Evolutionary conservation across 2,888 invertebrate genomes (phyloP).

Genomic region (Synanthedon vespiformis): DNA sequence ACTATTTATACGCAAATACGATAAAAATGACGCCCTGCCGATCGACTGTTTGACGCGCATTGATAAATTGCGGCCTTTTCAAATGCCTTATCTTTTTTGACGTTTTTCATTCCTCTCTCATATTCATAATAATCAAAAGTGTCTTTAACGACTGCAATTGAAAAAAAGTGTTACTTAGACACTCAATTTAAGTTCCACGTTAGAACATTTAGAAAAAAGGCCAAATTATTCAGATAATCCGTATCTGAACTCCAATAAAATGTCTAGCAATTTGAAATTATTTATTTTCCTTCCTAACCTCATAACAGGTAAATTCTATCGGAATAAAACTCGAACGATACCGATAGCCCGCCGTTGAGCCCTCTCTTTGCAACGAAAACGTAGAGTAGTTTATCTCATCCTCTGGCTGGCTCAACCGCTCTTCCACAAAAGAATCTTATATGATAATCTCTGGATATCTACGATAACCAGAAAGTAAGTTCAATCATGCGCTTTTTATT

Average conservation of each 20-base stretch:
- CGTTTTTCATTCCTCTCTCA: conserved; percentile 31
- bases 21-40: conserved; percentile 66
- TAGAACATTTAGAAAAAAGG: too few relatives aligned
- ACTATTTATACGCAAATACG: conserved; percentile 71
- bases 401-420: conserved; percentile 25
- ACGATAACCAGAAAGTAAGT: conserved; percentile 14
- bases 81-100: conserved; percentile 41
- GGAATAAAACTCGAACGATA: conserved; percentile 46
- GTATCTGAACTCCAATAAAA: too few relatives aligned
- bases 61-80: conserved; percentile 67
- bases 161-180: not conserved
- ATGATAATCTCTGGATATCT: conserved; percentile 50
- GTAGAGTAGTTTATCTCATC: conserved; percentile 59
- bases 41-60: conserved; percentile 67
- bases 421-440: conserved; percentile 44
- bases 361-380: conserved; percentile 63
- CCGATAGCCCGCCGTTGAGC: conserved; percentile 46
- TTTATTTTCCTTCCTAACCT: conserved; percentile 7
- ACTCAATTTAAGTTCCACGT: conserved; percentile 4
- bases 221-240: too few relatives aligned
- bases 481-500: too few relatives aligned
- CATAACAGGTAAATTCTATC: conserved; percentile 53
- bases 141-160: conserved; percentile 22
- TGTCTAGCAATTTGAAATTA: too few relatives aligned
- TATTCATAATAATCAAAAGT: conserved; percentile 23